Percentiles rank a stretch among this genome's conserved stretches.
phyloP scores from a whole-genome alignment of 2,797 vertebrate genomes.

The Epinephelus malabaricus region DNA sequence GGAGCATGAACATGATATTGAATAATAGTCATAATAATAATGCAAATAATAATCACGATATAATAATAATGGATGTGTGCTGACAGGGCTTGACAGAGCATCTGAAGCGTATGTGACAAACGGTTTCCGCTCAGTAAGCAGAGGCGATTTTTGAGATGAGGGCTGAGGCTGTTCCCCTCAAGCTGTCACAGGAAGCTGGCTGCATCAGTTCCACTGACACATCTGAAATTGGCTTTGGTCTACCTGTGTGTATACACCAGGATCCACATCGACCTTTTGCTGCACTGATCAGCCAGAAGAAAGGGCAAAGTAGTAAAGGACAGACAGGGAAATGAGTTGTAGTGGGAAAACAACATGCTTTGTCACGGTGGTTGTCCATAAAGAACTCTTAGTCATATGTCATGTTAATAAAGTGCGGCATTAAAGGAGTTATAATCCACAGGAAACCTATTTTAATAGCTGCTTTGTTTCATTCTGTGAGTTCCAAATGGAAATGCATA shows the following conservation, averaged over 20 bases:
- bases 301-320: conserved; percentile 50
- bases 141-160: conserved; percentile 73
- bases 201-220: conserved; percentile 79
- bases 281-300: conserved; percentile 54
- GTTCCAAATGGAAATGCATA: not conserved
- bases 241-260: conserved; percentile 60
- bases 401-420: not conserved
- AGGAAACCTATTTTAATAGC: not conserved
- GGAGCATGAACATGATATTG: not conserved
- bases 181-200: conserved; percentile 76
- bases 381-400: conserved; percentile 14
- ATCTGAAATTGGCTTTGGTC: conserved; percentile 80
- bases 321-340: conserved; percentile 15
- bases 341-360: not conserved
- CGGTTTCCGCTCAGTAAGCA: conserved; percentile 71
- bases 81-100: conserved; percentile 61
- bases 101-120: conserved; percentile 60
- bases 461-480: conserved; percentile 15
- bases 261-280: conserved; percentile 61
- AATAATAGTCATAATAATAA: not conserved
- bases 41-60: conserved; percentile 39
- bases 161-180: conserved; percentile 71
- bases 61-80: conserved; percentile 44
- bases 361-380: not conserved
- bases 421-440: conserved; percentile 1